Base-by-base conservation (phyloP, 2,113 vertebrate genomes). In the Sclerurus mexicanus region DNA sequence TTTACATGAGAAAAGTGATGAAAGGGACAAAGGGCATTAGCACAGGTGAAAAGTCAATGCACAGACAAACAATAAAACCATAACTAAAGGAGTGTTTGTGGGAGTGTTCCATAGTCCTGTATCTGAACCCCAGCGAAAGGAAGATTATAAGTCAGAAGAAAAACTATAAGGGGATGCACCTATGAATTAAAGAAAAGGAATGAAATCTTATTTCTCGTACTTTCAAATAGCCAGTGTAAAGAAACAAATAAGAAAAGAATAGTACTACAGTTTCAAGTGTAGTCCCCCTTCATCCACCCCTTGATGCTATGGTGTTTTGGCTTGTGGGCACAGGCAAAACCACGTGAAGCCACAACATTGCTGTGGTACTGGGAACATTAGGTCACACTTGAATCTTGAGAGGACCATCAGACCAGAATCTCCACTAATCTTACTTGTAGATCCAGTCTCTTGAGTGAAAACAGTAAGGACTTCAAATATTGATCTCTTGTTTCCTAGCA, bases 251-350 rank as follows among this genome's bases (percentile, higher is more conserved):
- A 64, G 58, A 60, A 37, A 84, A 59, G 6, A 6, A 5, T 21
- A 30, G 6, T 85, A 37, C 7, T 50, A 5, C 8, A 69, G 8
- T 46, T 74, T 17, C 23, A 75, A 30, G 2, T n/a, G 25, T 33
- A n/a, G 42, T 14, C 4, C 0, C 6, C 28, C 11, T 71, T 64
- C 47, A 31, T 6, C 37, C 55, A 10, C 4, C 25, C 19, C 23
- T 68, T 60, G 30, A 18, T 40, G 14, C 17, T 53, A 21, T 0
- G 0, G 7, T 25, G 4, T 56, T 85, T 85, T 55, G 33, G 30
- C 27, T 63, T 10, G 14, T 83, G 56, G 21, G n/a, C 5, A 39
- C 16, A 27, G 4, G 8, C 1, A 5, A 17, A 89, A 47, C 22
- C 1, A 0, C 30, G 59, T 7, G 30, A 64, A 59, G 7, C 33